A percentile compares a stretch with the other conserved stretches of the same genome.
Evolutionary conservation across 2,888 invertebrate genomes (phyloP).

Genomic region (Ormyrus nitidulus): DNA sequence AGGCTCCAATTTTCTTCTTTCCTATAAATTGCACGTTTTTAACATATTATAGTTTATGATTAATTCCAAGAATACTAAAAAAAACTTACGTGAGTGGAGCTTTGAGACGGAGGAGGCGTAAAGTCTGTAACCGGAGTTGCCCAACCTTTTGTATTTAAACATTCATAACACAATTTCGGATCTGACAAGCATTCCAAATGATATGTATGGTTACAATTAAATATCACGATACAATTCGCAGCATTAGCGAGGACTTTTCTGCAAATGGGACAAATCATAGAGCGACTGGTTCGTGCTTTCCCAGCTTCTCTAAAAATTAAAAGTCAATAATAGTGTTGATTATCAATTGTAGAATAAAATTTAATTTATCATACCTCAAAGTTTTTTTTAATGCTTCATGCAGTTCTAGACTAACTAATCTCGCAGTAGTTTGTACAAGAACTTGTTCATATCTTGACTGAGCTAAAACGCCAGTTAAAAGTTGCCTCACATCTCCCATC

Average conservation of each 20-base stretch:
- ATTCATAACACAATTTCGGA: constrained; percentile 70
- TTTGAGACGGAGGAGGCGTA: constrained; percentile 63
- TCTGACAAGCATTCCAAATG: constrained; percentile 70
- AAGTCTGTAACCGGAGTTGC: constrained; percentile 66
- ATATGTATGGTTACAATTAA: constrained; percentile 72
- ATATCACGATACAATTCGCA: constrained; percentile 68
- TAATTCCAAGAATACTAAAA: not conserved
- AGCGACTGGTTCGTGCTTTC: constrained; percentile 67
- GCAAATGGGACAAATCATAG: constrained; percentile 69
- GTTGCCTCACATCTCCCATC: constrained; percentile 80
- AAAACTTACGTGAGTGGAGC: constrained; percentile 27
- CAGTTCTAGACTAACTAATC: constrained; percentile 82
- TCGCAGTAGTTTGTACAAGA: constrained; percentile 82
- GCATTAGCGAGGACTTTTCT: constrained; percentile 67
- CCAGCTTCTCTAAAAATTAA: constrained; percentile 65
- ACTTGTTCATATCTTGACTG: constrained; percentile 87
- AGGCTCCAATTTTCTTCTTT: constrained; percentile 67
- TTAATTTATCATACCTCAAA: constrained; percentile 63
- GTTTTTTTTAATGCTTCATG: constrained; percentile 76
- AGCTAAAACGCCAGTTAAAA: constrained; percentile 83
- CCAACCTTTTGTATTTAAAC: constrained; percentile 72
- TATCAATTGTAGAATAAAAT: not conserved
- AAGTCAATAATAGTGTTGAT: constrained; percentile 33
- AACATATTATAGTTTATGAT: not conserved
- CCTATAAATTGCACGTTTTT: constrained; percentile 61